Percentiles rank a stretch among this genome's conserved stretches.
These are phyloP conservation scores for Salvelinus namaycush DNA, from an alignment of 2,113 vertebrate species.

Conservation along the genomic window DNA sequence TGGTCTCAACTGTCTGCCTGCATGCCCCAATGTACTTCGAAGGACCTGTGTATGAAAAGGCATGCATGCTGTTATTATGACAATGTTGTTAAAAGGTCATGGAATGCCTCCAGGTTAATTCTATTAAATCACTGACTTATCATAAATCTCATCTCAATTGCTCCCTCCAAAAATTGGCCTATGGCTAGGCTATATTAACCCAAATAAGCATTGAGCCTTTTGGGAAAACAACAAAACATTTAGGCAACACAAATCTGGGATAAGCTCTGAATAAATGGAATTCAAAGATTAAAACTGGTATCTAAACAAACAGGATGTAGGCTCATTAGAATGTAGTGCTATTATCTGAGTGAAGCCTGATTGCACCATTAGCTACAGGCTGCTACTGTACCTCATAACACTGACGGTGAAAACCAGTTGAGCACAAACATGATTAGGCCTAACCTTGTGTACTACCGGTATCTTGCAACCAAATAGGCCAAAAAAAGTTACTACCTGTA, in stretches of 20 bases:
- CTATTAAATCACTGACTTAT: neutral
- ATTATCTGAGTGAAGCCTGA: neutral
- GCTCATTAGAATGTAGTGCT: neutral
- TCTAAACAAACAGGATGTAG: neutral
- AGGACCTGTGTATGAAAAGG: conserved; percentile 12
- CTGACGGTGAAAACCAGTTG: neutral
- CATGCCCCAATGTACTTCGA: conserved; percentile 3
- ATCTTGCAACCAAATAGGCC: too few relatives aligned
- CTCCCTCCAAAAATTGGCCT: neutral
- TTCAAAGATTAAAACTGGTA: neutral
- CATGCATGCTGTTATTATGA: neutral
- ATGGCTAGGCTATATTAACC: neutral
- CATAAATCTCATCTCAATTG: neutral
- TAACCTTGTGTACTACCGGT: neutral
- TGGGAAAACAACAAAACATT: neutral
- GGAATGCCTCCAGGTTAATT: neutral
- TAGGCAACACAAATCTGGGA: neutral
- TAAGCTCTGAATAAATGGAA: neutral
- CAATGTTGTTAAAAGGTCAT: neutral
- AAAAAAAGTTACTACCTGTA: too few relatives aligned
- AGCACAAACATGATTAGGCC: neutral
- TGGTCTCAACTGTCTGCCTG: conserved; percentile 18
- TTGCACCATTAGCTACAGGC: neutral
- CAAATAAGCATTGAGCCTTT: neutral
- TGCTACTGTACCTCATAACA: neutral